These are phyloP conservation scores for Platycheirus albimanus DNA, from an alignment of 2,888 invertebrate genomes.

Conservation along the genomic window DNA sequence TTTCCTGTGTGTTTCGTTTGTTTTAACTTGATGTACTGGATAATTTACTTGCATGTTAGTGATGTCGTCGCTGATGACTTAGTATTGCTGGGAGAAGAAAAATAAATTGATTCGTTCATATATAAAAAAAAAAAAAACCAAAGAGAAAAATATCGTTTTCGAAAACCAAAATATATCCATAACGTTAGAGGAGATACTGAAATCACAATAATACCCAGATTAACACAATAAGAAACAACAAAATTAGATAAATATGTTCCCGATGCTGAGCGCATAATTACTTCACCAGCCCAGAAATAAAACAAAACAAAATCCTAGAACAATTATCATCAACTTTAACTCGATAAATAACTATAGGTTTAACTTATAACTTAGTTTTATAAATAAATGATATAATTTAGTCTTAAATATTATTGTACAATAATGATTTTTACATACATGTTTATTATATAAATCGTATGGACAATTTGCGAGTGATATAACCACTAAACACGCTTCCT, in stretches of 20 bases:
- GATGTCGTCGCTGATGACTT: constrained; percentile 97
- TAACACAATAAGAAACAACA: constrained; percentile 53
- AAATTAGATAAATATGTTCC: constrained; percentile 47
- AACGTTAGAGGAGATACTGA: constrained; percentile 48
- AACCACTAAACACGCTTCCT: constrained; percentile 80
- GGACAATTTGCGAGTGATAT: constrained; percentile 77
- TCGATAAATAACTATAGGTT: constrained; percentile 50
- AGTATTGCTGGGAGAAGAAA: constrained; percentile 89
- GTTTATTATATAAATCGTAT: constrained; percentile 74
- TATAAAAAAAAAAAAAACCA: constrained; percentile 10
- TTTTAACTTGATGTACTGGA: constrained; percentile 99
- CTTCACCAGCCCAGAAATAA: constrained; percentile 47
- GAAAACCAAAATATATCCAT: constrained; percentile 40
- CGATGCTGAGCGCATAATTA: constrained; percentile 60
- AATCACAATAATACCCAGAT: constrained; percentile 68
- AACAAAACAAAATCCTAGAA: constrained; percentile 12
- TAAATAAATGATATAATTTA: constrained; percentile 62
- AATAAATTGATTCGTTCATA: constrained; percentile 82
- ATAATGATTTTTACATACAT: constrained; percentile 72
- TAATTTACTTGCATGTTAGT: constrained; percentile 97
- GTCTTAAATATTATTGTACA: constrained; percentile 70
- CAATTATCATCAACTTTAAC: constrained; percentile 54
- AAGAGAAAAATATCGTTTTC: constrained; percentile 53
- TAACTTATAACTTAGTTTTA: constrained; percentile 64
- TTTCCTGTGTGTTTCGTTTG: constrained; percentile 99